Evolutionary conservation across 2,113 vertebrate genomes (phyloP).

Genomic region (Smithornis capensis): DNA sequence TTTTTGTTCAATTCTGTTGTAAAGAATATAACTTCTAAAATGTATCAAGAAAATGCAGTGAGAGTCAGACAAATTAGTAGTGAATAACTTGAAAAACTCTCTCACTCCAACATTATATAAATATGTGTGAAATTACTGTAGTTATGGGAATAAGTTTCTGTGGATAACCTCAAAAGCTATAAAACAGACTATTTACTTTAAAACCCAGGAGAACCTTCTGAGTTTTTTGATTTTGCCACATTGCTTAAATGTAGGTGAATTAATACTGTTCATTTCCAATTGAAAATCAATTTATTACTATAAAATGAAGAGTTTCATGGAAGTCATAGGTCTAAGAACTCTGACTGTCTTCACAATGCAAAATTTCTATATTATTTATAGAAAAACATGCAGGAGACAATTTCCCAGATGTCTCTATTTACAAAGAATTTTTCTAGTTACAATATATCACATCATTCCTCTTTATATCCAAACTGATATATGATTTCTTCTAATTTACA

Average conservation of each 20-base stretch:
- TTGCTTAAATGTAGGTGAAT: not conserved
- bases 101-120: not conserved
- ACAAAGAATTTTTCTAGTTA: not conserved
- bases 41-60: not conserved
- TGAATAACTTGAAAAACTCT: not conserved
- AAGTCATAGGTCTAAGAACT: not conserved
- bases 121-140: not conserved
- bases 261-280: not conserved
- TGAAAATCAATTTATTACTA: not conserved
- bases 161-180: not conserved
- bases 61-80: not conserved
- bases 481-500: slow-evolving; percentile 2
- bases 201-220: not conserved
- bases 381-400: not conserved
- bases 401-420: not conserved
- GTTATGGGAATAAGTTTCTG: not conserved
- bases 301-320: not conserved
- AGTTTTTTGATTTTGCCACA: not conserved
- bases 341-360: not conserved
- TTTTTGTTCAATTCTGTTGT: not conserved
- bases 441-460: not conserved
- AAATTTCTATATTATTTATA: not conserved
- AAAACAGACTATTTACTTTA: not conserved
- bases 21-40: not conserved
- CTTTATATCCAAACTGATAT: not conserved